Evolutionary conservation across 2,113 vertebrate species (phyloP), one percentile per base, ranked within the genome.

Genomic region (Mustela lutreola): DNA sequence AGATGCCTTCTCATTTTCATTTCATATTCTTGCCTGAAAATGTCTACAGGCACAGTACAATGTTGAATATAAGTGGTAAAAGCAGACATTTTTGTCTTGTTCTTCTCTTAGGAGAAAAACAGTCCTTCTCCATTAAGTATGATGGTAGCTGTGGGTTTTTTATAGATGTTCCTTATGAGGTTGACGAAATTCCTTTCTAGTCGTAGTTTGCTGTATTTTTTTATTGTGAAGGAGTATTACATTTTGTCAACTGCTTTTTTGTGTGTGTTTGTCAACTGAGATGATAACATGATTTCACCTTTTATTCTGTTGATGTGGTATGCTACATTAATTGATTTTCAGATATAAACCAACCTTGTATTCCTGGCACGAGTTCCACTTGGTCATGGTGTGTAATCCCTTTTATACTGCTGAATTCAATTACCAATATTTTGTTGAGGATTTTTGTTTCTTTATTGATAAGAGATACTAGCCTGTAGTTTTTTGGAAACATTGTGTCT

Each of bases 321-420:
- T 91, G 78, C 28, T 91, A 91, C 10, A 36, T 65, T 79, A 65
- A 50, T 36, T 53, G 60, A 91, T 91, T 91, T 91, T 67, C 45
- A 39, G 76, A 31, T 70, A 67, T 50, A 86, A 67, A 50, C 14
- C 7, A 22, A 86, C 31, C 63, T 86, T 70, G 21, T 63, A 36
- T 70, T 50, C 63, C 19, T 48, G 31, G 83, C 45, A 70, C 39
- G 36, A 80, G 76, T 80, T 53, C 76, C 62, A 42, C 33, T 80
- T 31, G 75, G 11, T 67, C 45, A 67, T 53, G 45, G n/a, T 22
- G 48, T 67, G 24, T 31, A 67, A 39, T 31, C 11, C 45, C n/a
- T 91, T 53, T 67, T 21, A 80, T 31, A 39, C 67, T 53, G 42
- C 67, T 93, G 33, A 81, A 75, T 73, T 83, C 22, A 31, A 11